Evolutionary conservation across 2,113 vertebrate species (phyloP), one percentile per base, ranked within the genome.

Genomic region (Carassius gibelio): DNA sequence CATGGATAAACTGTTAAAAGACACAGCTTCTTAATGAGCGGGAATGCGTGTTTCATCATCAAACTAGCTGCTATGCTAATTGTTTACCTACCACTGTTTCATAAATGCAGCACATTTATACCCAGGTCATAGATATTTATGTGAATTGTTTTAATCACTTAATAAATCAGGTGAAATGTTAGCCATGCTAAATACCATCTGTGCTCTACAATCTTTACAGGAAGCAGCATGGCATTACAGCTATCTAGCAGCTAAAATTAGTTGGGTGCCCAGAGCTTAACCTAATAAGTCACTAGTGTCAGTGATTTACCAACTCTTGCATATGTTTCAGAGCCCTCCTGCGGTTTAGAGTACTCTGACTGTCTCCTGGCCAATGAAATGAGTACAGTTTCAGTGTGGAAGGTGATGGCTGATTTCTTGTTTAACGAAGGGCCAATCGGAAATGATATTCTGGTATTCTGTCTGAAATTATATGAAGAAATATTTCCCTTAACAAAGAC

Each of bases 21-120:
- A 94, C 90, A 90, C 92, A 62, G 89, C 84, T 88, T 90, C 89
- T 91, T 94, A 93, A 94, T 93, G 92, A 91, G 87, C 83, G 89
- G 86, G 91, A 92, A 88, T 87, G 89, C 91, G 90, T 88, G 89
- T 88, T 93, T 90, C 90, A 91, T 94, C 94, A 92, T 88, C 83
- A 89, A 94, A 82, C 85, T 90, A 87, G 81, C 91, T 88, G 85
- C 90, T 86, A 89, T 82, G 87, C 91, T 94, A 95, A 95, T 94
- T 94, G 94, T 95, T 95, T 94, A 94, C 93, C 91, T 91, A 93
- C 92, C 90, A 91, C 92, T 92, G 92, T 91, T 94, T 89, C 88
- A 92, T 92, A 94, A 93, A 93, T 89, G 92, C 90, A 87, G 89
- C 88, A 89, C 89, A 90, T 93, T 92, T 91, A 93, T 93, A 91